Base-by-base conservation (phyloP, 2,888 invertebrate species). In the Cerceris ruficornis region DNA sequence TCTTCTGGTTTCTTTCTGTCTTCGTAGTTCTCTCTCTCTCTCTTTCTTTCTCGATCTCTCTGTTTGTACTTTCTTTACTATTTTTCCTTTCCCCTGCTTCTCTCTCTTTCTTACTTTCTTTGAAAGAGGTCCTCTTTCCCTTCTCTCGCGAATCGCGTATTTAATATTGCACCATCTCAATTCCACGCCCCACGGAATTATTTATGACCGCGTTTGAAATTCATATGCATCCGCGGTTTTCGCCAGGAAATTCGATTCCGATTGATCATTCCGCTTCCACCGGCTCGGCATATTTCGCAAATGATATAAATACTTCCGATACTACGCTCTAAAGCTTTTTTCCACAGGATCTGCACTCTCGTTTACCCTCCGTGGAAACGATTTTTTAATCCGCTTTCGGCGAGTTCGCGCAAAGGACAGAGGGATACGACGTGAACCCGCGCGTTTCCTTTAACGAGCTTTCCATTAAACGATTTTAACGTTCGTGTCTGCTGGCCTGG, bases 101-200 rank as follows among this genome's bases (percentile, higher is more conserved):
- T 69, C 49, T 28, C 4, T 65, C 67, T 69, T 42, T 28, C 4
- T 28, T 28, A 28, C 28, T 28, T 28, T 4, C 4, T 28, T 28
- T 2, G 2, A 4, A 28, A 28, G 28, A 28, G 28, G 28, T 28
- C 1, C 4, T 28, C 4, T 28, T 28, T 61, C 60, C 49, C 49
- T 64, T 70, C 50, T 15, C 52, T 49, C 42, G 28, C 52, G 65
- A 73, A 68, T 70, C 76, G 73, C 72, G 58, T 75, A 73, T 73
- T 81, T 77, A 80, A 81, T 81, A 80, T 76, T 62, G 67, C 67
- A 58, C 11, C 57, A 65, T 28, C 61, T 65, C 73, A 59, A 73
- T 80, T 68, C 54, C 60, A 50, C n/a, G 65, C n/a, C 11, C 28
- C 28, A 8, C 57, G 55, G 68, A 68, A 81, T 81, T 77, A 80